phyloP scores from a whole-genome alignment of 1,140 invertebrate species.

The Caenorhabditis inopinata region DNA sequence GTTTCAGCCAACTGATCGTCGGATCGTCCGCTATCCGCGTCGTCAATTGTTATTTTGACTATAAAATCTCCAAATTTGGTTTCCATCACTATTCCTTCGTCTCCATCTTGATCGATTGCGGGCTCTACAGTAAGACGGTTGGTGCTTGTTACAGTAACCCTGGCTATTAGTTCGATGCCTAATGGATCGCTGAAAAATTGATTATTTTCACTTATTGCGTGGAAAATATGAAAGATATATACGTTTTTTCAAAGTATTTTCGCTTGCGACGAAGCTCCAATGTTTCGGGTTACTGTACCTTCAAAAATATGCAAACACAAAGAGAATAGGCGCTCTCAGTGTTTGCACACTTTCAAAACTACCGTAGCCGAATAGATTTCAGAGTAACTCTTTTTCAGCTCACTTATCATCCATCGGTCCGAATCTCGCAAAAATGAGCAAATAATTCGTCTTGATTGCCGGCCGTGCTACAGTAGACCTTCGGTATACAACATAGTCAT shows the following conservation, averaged over 20 bases:
- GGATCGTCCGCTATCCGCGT: neutral
- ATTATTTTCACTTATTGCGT: neutral
- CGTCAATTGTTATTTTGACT: neutral
- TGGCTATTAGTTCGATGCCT: neutral
- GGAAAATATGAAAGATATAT: too few species aligned
- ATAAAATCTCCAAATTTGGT: slow-evolving; percentile 4
- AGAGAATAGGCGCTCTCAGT: too few species aligned
- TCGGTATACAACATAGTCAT: neutral
- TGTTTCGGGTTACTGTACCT: too few species aligned
- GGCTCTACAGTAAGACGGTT: slow-evolving; percentile 6
- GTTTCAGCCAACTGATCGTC: neutral
- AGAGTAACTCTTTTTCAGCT: neutral
- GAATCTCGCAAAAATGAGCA: neutral
- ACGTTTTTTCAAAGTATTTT: too few species aligned
- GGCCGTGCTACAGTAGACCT: neutral
- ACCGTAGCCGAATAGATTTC: too few species aligned
- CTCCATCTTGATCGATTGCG: neutral
- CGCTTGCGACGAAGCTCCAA: too few species aligned
- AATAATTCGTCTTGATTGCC: neutral
- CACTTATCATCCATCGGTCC: slow-evolving; percentile 5
- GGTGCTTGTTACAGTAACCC: neutral
- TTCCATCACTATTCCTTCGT: neutral
- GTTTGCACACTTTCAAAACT: too few species aligned
- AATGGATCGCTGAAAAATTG: neutral
- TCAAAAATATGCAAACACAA: too few species aligned